Percentiles rank a stretch among this genome's conserved stretches.
phyloP scores from a whole-genome alignment of 2,888 invertebrate genomes.

The Sphaerophoria rueppellii region DNA sequence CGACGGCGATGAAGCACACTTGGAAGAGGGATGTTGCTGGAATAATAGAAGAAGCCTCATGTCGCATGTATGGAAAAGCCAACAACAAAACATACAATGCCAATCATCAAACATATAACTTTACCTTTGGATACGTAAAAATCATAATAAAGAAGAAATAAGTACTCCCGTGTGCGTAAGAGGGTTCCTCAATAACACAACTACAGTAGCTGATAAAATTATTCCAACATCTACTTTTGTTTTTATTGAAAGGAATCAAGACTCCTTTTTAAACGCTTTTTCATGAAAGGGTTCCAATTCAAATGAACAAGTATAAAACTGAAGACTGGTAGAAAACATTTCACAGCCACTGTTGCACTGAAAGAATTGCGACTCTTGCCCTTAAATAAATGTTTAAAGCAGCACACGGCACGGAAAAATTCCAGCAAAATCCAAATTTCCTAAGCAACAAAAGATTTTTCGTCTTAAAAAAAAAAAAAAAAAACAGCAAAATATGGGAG shows the following conservation, averaged over 20 bases:
- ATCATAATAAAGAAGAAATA: slow-evolving; percentile 57
- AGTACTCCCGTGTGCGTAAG: slow-evolving; percentile 50
- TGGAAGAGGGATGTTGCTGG: slow-evolving; percentile 41
- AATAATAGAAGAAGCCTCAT: slow-evolving; percentile 67
- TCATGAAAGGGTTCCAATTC: no score
- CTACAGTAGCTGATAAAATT: slow-evolving; percentile 38
- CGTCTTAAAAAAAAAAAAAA: slow-evolving; percentile 1
- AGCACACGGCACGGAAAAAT: slow-evolving; percentile 25
- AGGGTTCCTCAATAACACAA: slow-evolving; percentile 12
- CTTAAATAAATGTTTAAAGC: slow-evolving; percentile 51
- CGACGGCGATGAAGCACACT: neutral
- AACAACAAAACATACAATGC: slow-evolving; percentile 24
- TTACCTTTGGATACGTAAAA: slow-evolving; percentile 56
- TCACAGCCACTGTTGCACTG: neutral
- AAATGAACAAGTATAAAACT: no score
- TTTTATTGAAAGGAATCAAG: no score
- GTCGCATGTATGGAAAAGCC: slow-evolving; percentile 8
- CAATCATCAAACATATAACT: slow-evolving; percentile 51
- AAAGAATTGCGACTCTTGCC: slow-evolving; percentile 38
- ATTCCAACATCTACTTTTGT: neutral
- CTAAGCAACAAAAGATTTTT: slow-evolving; percentile 43
- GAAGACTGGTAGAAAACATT: neutral
- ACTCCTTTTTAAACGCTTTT: no score
- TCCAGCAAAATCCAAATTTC: slow-evolving; percentile 6
- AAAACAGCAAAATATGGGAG: neutral